Evolutionary conservation across 2,113 vertebrate genomes (phyloP).

Genomic region (Leptobrachium ailaonicum): DNA sequence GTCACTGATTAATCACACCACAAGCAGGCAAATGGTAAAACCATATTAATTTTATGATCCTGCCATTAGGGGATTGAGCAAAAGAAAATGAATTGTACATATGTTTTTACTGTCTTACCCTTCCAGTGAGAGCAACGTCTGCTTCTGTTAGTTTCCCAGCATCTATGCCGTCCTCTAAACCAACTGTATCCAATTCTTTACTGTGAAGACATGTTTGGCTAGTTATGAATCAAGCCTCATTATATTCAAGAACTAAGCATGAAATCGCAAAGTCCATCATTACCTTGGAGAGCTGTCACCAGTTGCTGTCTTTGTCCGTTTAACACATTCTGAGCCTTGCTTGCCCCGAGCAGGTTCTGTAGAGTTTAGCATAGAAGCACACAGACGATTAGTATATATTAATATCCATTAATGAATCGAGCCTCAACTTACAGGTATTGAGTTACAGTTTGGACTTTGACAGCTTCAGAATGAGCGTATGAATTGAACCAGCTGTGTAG

Average conservation of each 20-base stretch:
- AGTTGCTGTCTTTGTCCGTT: background rate
- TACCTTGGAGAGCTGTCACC: slow-evolving; percentile 5
- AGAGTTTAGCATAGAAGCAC: background rate
- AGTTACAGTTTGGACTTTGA: too few relatives aligned
- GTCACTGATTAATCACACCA: too few relatives aligned
- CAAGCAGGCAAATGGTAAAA: too few relatives aligned
- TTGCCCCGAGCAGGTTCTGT: background rate
- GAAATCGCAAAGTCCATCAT: background rate
- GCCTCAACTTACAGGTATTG: too few relatives aligned
- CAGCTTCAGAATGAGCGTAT: too few relatives aligned
- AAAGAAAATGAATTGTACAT: too few relatives aligned
- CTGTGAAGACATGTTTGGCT: background rate
- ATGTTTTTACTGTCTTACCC: slow-evolving; percentile 58
- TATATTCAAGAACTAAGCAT: background rate
- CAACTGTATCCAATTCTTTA: background rate
- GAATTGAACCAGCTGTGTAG: too few relatives aligned
- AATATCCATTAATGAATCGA: too few relatives aligned
- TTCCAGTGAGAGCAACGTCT: slow-evolving; percentile 74
- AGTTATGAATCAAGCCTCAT: background rate
- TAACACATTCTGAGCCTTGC: background rate
- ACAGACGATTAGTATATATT: too few relatives aligned
- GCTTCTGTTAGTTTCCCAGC: slow-evolving; percentile 72
- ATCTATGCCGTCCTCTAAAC: slow-evolving; percentile 60
- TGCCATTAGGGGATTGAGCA: too few relatives aligned
- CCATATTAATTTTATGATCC: too few relatives aligned